Base-by-base conservation (phyloP, 2,888 invertebrate genomes). In the Ceramica pisi region DNA sequence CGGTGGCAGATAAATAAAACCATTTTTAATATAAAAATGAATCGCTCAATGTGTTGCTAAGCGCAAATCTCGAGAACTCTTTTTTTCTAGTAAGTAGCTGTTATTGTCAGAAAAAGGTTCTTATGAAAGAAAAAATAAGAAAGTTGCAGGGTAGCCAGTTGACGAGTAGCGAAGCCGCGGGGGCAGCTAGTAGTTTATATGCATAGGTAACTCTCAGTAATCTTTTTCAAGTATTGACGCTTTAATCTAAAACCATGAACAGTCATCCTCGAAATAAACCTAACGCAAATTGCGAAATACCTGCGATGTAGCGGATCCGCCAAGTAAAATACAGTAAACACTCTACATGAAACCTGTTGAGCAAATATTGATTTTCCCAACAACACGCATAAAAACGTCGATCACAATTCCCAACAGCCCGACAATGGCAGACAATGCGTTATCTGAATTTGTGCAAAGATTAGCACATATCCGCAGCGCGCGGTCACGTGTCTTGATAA, bases 381-480 rank as follows among this genome's bases (percentile, higher is more conserved):
- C 56, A 66, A 56, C 78, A 69, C 35, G 19, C 62, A 82, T 79
- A 71, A 82, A 80, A 82, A 60, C 70, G 59, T 79, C 66, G 81
- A 78, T 76, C 81, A 76, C 70, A 63, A 76, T 63, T 70, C 75
- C 67, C 61, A 70, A 57, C 62, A 60, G 64, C 56, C 82, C 61
- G 78, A 55, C 79, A 63, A 75, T 79, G 68, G 64, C 68, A 80
- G 80, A 82, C 82, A 68, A 61, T 63, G 50, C 56, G 78, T 80
- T 82, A 83, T 83, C 83, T 55, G 75, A 79, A 64, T 80, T 77
- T 77, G 71, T 68, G 70, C 66, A 73, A 76, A 85, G 83, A 83
- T 83, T 83, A 83, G 72, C 80, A 71, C 64, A 71, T 85, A 80
- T 83, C 85, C 82, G 84, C 67, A 64, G 62, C 67, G 62, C 61